Conservation (phyloP, 2,797 vertebrate species). For the Pangasius mekongensis region DNA sequence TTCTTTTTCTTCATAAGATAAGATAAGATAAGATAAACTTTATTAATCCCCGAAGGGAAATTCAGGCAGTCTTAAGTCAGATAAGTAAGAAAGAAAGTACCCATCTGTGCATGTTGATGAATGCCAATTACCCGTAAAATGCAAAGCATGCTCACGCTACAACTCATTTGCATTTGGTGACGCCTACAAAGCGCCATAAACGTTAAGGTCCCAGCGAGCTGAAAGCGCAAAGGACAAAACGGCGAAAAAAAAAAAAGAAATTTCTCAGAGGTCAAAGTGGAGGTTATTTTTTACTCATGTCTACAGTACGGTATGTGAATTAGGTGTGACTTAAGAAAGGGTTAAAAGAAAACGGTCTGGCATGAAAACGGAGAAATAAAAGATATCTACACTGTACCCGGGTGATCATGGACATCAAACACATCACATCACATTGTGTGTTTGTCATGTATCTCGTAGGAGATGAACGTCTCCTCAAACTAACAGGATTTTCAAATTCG, state of each 20-base stretch:
- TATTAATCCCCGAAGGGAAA: too few species aligned
- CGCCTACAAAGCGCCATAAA: neutral
- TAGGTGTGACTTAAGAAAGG: neutral
- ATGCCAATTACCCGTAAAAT: neutral
- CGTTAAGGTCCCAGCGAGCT: neutral
- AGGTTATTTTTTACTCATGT: neutral
- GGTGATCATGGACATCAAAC: neutral
- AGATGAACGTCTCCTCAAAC: neutral
- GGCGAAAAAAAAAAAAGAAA: too few species aligned
- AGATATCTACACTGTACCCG: neutral
- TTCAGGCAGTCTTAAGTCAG: too few species aligned
- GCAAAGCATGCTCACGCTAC: neutral
- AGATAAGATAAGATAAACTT: too few species aligned
- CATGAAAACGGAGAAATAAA: neutral
- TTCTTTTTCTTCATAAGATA: neutral
- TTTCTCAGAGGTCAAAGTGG: neutral
- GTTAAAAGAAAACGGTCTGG: neutral
- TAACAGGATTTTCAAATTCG: neutral
- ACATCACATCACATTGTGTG: neutral
- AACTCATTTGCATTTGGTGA: neutral
- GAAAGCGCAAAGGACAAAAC: neutral
- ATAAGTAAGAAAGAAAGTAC: too few species aligned
- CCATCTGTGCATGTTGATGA: neutral
- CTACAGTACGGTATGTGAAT: neutral
- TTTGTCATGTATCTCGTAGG: neutral